Conservation (phyloP, 2,113 vertebrate species). For the Phoxinus phoxinus region DNA sequence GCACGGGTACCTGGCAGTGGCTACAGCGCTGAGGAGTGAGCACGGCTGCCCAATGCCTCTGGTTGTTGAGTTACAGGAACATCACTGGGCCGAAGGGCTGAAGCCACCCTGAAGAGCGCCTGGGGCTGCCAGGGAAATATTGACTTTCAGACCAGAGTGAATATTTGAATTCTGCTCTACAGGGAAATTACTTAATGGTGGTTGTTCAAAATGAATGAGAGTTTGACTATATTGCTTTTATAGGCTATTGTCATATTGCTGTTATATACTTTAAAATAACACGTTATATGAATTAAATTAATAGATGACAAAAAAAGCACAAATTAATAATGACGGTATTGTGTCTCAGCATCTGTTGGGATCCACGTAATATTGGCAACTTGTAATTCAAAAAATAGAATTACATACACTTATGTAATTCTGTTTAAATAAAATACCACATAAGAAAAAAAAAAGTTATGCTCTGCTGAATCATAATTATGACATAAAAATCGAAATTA, state of each 20-base stretch:
- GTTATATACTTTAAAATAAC: neutral
- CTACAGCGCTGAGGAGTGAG: slow-evolving; percentile 33
- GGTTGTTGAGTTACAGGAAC: slow-evolving; percentile 52
- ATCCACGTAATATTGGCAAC: too few species aligned
- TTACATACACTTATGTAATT: too few species aligned
- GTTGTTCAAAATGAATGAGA: neutral
- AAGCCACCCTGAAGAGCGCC: slow-evolving; percentile 26
- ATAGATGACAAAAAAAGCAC: neutral
- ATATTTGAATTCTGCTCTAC: slow-evolving; percentile 42
- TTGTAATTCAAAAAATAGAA: too few species aligned
- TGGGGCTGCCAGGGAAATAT: slow-evolving; percentile 54
- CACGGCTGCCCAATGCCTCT: slow-evolving; percentile 48
- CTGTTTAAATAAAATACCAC: too few species aligned
- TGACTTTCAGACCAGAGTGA: slow-evolving; percentile 58
- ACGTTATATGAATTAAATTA: too few species aligned
- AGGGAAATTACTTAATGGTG: neutral
- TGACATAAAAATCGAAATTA: too few species aligned
- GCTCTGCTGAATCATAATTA: too few species aligned
- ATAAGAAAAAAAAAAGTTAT: too few species aligned
- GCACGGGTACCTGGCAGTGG: slow-evolving; percentile 52
- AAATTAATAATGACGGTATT: too few species aligned
- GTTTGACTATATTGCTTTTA: neutral
- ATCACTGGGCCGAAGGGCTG: slow-evolving; percentile 27
- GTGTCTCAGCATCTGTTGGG: too few species aligned
- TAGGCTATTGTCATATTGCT: neutral